Evolutionary conservation across 2,888 invertebrate species (phyloP).

Genomic region (Oscheius myriophilus): DNA sequence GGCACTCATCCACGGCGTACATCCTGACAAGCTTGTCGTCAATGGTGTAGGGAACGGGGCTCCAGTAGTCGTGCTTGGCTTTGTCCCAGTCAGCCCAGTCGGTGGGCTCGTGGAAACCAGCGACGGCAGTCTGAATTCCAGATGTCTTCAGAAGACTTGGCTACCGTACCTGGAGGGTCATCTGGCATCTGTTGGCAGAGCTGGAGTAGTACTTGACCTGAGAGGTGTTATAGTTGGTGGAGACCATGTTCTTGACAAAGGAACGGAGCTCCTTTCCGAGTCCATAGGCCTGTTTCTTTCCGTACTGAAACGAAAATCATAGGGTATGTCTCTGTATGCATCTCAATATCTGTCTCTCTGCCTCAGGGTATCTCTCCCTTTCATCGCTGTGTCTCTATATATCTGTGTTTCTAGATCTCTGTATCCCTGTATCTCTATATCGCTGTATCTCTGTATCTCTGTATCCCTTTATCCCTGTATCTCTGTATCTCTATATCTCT

Average conservation of each 20-base stretch:
- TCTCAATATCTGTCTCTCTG: no score
- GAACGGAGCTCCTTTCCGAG: conserved; percentile 37
- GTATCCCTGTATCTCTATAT: no score
- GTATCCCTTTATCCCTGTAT: no score
- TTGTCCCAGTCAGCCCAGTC: conserved; percentile 55
- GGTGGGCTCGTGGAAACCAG: conserved; percentile 47
- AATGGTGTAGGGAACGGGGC: conserved; percentile 59
- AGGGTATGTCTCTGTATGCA: no score
- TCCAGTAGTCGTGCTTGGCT: conserved; percentile 46
- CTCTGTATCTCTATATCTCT: no score
- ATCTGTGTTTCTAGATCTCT: no score
- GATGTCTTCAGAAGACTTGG: not conserved
- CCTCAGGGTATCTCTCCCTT: no score
- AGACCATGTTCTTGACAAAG: conserved; percentile 31
- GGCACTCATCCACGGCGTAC: conserved; percentile 43
- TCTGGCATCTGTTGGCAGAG: conserved; percentile 50
- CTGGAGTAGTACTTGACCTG: conserved; percentile 47
- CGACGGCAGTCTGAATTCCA: conserved; percentile 43
- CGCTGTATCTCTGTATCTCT: not conserved
- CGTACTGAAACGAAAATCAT: no score
- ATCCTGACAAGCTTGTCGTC: conserved; percentile 62
- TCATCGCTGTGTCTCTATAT: not conserved
- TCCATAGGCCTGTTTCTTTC: conserved; percentile 43
- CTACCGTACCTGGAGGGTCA: conserved; percentile 40
- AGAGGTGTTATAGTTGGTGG: conserved; percentile 26